Base-by-base conservation (phyloP, 2,113 vertebrate species). In the Actenoides hombroni region DNA sequence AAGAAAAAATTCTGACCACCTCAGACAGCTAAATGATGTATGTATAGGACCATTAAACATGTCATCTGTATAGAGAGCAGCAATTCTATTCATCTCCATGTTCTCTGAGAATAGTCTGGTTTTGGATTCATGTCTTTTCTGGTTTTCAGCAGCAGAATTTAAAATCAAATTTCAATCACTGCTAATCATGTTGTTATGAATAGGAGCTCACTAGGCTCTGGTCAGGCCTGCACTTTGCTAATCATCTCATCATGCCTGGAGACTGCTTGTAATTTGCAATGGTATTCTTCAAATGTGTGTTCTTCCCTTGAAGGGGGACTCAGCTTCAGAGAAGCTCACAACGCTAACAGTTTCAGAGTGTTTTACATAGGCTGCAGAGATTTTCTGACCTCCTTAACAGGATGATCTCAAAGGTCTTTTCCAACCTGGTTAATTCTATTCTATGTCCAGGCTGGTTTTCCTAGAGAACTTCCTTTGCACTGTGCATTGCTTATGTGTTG, bases 241-340 rank as follows among this genome's bases (percentile, higher is more conserved):
- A 92, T 93, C 95, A 95, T 70, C 90, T 90, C 61, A 77, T 77
- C 7, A 4, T 69, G 77, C 63, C 70, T 87, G 54, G 53, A 89
- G 49, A 84, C 78, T 80, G 85, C 31, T 79, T 73, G 69, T 85
- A 84, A 95, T 96, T 95, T 63, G n/a, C 54, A 77, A 59, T 68
- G 29, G 75, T 42, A 17, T 44, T 74, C 49, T 96, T 94, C 76
- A 78, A 17, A 79, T 51, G 46, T 39, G 70, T 80, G 48, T 88
- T 40, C 40, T 79, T 86, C 39, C 61, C 49, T 54, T 35, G 48
- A 64, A 88, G 77, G 86, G 86, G 71, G 23, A 70, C 88, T 70
- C 48, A 25, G 53, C 70, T 63, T 86, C 67, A 75, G 17, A 64
- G 87, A 46, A 33, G 48, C 49, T 63, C 89, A 95, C 86, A 86